Base-by-base conservation (phyloP, 2,797 vertebrate genomes). In the Enteromius paludinosus region DNA sequence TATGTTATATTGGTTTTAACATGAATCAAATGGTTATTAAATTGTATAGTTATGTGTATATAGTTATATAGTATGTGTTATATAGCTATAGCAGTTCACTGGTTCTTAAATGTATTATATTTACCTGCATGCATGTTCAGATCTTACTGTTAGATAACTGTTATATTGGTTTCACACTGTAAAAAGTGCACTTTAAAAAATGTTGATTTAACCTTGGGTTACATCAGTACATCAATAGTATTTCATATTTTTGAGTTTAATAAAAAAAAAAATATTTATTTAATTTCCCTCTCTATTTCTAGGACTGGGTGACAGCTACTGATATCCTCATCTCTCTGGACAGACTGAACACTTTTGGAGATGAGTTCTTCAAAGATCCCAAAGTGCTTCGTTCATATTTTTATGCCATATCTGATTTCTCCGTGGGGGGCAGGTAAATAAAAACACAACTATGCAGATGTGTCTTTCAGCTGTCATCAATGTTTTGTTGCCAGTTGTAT, bases 261-360 rank as follows among this genome's bases (percentile, higher is more conserved):
- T 62, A 30, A 61, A 43, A 43, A 41, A 18, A 59, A 25, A 25
- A 2, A 25, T n/a, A 28, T 25, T 25, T 0, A 61, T 28, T 61
- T 30, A 17, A 17, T 62, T 30, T 72, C 30, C 20, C 5, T 11
- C 47, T 79, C 52, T 82, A 62, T 89, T 74, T 85, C 14, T 64
- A 98, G 97, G 97, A 98, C 72, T 99, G 96, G 97, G 97, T 99
- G 92, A 98, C 97, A 0, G 96, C 96, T 88, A 98, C 96, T 0
- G 97, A 98, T 88, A 92, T 99, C 86, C 95, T 97, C 87, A 94
- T 99, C 90, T 97, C 97, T 71, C 91, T 99, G 87, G 94, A 97
- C 90, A 95, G 97, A 64, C 95, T 98, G 74, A 99, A 99, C 91
- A 99, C 97, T 0, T 98, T 99, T 7, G 97, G 97, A 59, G 97